Conservation (phyloP, 2,797 vertebrate species). For the Coracias cyanogaster region DNA sequence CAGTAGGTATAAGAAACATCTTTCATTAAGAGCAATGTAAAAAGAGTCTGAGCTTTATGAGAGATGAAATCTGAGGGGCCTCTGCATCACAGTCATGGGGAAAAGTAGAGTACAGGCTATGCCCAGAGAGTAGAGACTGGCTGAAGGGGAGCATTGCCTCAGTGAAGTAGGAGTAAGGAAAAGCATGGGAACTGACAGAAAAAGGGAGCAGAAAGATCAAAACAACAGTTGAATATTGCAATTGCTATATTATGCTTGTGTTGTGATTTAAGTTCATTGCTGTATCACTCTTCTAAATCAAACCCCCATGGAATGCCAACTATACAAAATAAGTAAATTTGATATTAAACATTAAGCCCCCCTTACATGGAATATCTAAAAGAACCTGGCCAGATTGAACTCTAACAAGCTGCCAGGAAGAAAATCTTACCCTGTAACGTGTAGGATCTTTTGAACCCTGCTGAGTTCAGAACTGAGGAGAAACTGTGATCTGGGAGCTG, state of each 20-base stretch:
- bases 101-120: neutral
- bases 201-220: neutral
- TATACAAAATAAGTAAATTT: neutral
- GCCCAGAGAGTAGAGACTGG: neutral
- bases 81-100: neutral
- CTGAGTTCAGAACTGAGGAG: too few relatives aligned
- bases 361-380: neutral
- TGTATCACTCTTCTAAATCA: neutral
- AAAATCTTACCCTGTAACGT: too few relatives aligned
- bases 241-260: rapidly evolving
- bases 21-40: neutral
- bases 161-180: neutral
- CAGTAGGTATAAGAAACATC: neutral
- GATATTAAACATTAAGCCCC: neutral
- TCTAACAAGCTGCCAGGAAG: neutral
- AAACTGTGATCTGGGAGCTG: too few relatives aligned
- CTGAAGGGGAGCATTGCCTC: neutral
- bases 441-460: too few relatives aligned
- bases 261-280: neutral
- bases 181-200: neutral
- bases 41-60: neutral
- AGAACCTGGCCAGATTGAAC: neutral
- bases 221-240: neutral
- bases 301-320: neutral
- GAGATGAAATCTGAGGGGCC: neutral